Base-by-base conservation (phyloP, 64 coral and sea anemone species). In the Hydrozoanthus tunicans region DNA sequence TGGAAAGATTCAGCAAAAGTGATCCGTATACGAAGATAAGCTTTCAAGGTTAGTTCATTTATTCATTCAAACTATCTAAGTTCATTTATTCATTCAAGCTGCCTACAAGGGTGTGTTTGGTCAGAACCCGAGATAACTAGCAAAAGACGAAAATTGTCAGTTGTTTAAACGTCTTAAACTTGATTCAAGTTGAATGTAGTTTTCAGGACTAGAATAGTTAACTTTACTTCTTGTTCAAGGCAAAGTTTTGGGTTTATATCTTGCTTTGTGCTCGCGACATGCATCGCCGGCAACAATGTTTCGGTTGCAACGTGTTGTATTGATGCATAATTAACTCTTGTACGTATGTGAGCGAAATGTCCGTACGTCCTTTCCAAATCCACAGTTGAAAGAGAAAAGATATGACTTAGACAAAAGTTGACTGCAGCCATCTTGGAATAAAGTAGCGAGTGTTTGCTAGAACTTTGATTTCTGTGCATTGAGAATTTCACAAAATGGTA, bases 1-100 rank as follows among this genome's bases (percentile, higher is more conserved):
- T 88, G 15, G 84, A 88, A 60, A 59, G 84, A 15, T 88, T 88
- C 11, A 88, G 84, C 57, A 88, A 88, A 25, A 88, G 84, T 58
- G 84, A 88, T 56, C 84, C 84, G 10, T 88, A 88, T 12, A 60
- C 84, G 5, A 88, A 88, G 55, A 74, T 88, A 15, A 88, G 69
- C 13, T 88, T 88, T 73, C 84, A 88, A 88, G 84, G 84, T 88
- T 74, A 60, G 59, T 63, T 80, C 53, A 61, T 51, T 81, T 27
- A 81, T 86, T 86, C 23, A 73, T 73, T 86, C 53, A 86, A 7
- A 53, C 15, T 59, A 59, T 60, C 26, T 6, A 59, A n/a, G 14
- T 63, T 80, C 53, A 61, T 51, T 81, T 27, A 81, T 86, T 86
- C 23, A 73, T 86, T 86, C 53, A 86, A 7, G 55, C 15, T 59